These are phyloP conservation scores for Pangasianodon gigas DNA, from an alignment of 2,113 vertebrate genomes.

Conservation along the genomic window DNA sequence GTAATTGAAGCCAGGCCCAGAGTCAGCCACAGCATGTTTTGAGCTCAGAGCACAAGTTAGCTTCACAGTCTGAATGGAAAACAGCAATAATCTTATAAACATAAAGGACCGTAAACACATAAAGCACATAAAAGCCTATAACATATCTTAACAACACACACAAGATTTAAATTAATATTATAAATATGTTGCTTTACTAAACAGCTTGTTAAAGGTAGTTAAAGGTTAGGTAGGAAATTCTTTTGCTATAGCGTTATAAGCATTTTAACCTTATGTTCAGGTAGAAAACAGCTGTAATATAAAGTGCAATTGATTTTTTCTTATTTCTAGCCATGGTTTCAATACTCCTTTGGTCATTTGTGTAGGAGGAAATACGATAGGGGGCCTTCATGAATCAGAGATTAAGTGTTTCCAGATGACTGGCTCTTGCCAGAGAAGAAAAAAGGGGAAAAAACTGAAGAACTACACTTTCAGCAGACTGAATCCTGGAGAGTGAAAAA, in stretches of 20 bases:
- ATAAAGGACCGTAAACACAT: slow-evolving; percentile 12
- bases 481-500: slow-evolving; percentile 52
- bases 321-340: slow-evolving; percentile 59
- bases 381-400: slow-evolving; percentile 72
- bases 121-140: neutral
- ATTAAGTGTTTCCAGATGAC: slow-evolving; percentile 81
- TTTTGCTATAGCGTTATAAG: neutral
- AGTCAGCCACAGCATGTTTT: slow-evolving; percentile 3
- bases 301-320: slow-evolving; percentile 50
- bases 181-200: neutral
- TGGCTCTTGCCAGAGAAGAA: slow-evolving; percentile 57
- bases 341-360: slow-evolving; percentile 66
- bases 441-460: slow-evolving; percentile 44
- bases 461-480: slow-evolving; percentile 55
- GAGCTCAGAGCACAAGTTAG: neutral
- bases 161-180: neutral
- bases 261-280: slow-evolving; percentile 9
- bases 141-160: neutral
- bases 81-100: slow-evolving; percentile 16
- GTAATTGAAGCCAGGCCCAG: slow-evolving; percentile 75
- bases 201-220: neutral
- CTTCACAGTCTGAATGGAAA: slow-evolving; percentile 19
- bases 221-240: neutral
- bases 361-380: slow-evolving; percentile 72
- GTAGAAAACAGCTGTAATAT: slow-evolving; percentile 35